phyloP scores from a whole-genome alignment of 2,797 vertebrate species.

The Myripristis jacobus region DNA sequence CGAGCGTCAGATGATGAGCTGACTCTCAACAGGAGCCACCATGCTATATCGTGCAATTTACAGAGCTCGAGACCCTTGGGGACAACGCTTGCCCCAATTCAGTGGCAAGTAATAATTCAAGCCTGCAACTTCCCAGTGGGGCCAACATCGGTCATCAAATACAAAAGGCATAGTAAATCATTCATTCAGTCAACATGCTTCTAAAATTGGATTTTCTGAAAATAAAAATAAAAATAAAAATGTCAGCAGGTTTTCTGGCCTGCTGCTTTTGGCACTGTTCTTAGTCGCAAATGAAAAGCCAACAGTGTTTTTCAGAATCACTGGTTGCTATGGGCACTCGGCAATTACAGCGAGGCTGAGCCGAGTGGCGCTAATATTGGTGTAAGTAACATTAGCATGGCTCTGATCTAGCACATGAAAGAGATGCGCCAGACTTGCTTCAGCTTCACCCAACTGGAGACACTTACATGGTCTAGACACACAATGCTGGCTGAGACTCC shows the following conservation, averaged over 20 bases:
- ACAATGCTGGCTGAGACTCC: conserved; percentile 68
- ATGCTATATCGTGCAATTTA: conserved; percentile 2
- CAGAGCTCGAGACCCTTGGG: conserved; percentile 25
- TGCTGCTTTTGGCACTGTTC: conserved; percentile 43
- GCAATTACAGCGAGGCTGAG: conserved; percentile 54
- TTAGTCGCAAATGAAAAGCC: conserved; percentile 47
- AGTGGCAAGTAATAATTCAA: conserved; percentile 36
- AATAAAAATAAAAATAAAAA: conserved; percentile 29
- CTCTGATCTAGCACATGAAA: conserved; percentile 79
- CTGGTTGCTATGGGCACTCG: conserved; percentile 62
- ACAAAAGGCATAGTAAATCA: conserved; percentile 5
- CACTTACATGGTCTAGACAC: conserved; percentile 70
- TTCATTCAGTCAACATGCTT: conserved; percentile 31
- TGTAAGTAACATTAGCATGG: conserved; percentile 76
- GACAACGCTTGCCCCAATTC: conserved; percentile 30
- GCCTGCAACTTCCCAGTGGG: conserved; percentile 30
- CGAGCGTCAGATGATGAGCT: conserved; percentile 13
- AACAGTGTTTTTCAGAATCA: conserved; percentile 45
- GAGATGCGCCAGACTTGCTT: conserved; percentile 63
- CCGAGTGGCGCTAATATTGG: conserved; percentile 56
- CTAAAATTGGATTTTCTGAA: conserved; percentile 35
- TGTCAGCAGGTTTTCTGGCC: conserved; percentile 45
- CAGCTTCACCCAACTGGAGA: conserved; percentile 62
- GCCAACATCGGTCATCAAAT: conserved; percentile 16
- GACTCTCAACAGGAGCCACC: conserved; percentile 1